These are phyloP conservation scores for Passer montanus DNA, from an alignment of 2,113 vertebrate species.

Conservation along the genomic window DNA sequence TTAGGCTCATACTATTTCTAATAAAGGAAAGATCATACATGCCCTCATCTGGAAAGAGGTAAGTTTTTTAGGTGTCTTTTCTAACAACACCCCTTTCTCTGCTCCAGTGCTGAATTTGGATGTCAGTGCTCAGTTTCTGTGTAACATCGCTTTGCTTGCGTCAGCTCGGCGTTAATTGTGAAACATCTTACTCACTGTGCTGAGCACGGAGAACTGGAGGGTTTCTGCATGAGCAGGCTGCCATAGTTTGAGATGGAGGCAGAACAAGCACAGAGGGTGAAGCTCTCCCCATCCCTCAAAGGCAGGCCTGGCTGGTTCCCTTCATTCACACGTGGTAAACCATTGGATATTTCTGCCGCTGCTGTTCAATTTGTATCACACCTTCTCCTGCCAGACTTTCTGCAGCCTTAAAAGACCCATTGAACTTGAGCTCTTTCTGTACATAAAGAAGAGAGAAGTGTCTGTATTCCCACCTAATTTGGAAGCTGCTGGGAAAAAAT, in stretches of 20 bases:
- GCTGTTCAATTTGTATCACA: conserved; percentile 12
- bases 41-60: neutral
- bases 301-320: neutral
- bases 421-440: neutral
- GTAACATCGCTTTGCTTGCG: neutral
- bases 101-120: neutral
- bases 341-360: neutral
- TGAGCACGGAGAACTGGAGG: neutral
- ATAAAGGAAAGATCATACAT: neutral
- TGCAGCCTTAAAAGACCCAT: conserved; percentile 11
- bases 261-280: neutral
- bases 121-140: conserved; percentile 8
- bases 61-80: neutral
- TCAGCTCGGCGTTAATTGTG: neutral
- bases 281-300: conserved; percentile 6
- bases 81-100: neutral
- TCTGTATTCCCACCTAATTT: neutral
- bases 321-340: neutral
- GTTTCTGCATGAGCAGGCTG: neutral
- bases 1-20: neutral
- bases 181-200: conserved; percentile 42
- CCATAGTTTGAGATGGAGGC: neutral
- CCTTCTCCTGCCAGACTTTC: neutral
- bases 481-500: neutral
- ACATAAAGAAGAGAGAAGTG: neutral